These are phyloP conservation scores for Castor canadensis DNA, from an alignment of 2,113 vertebrate genomes.

Conservation along the genomic window DNA sequence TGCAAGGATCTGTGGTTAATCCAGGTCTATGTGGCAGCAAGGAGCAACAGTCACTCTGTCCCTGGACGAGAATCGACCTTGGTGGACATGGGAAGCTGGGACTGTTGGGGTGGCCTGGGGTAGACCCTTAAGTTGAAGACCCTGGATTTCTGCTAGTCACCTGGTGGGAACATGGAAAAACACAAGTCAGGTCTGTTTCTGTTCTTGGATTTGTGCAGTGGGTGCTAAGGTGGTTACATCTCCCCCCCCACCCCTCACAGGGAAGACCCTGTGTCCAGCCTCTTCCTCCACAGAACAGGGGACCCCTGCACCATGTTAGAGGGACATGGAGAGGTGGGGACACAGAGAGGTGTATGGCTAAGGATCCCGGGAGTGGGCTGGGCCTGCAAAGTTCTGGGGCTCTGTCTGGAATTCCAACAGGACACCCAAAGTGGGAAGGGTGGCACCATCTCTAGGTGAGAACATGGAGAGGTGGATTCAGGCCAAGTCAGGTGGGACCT, in stretches of 20 bases:
- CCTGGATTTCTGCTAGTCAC: too few species aligned
- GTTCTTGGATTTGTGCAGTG: background rate
- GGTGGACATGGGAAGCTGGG: rapidly evolving
- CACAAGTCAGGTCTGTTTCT: background rate
- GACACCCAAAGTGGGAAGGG: too few species aligned
- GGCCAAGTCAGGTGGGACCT: background rate
- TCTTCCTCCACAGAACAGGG: background rate
- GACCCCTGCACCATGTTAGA: background rate
- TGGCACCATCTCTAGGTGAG: background rate
- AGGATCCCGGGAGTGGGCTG: too few species aligned
- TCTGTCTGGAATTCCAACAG: background rate
- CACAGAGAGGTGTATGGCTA: too few species aligned
- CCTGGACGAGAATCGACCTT: background rate
- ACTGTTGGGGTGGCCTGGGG: background rate
- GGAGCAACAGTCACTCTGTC: background rate
- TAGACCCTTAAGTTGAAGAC: background rate
- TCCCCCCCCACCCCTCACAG: background rate
- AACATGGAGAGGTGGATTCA: background rate
- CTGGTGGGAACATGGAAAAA: background rate
- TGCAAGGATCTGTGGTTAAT: too few species aligned
- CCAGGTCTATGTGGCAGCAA: background rate
- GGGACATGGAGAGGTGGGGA: too few species aligned
- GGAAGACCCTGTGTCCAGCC: background rate
- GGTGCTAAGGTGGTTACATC: background rate
- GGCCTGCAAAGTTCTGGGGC: background rate